Base-by-base conservation (phyloP, 1,140 invertebrate species). In the Cydia pomonella region DNA sequence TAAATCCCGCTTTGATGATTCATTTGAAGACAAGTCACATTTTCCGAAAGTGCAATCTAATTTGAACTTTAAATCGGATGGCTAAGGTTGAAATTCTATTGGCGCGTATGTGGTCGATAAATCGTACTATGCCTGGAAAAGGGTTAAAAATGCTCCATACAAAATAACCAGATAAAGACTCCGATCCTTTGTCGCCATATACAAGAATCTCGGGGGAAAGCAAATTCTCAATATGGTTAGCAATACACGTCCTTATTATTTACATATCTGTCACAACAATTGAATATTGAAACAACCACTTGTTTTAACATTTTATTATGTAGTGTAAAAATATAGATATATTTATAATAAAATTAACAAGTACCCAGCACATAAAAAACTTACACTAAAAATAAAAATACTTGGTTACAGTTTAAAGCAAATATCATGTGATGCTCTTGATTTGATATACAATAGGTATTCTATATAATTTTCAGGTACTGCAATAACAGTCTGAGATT, bases 331-430 rank as follows among this genome's bases (percentile, higher is more conserved):
- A 47, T 50, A 29, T 73, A 53, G 44, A 41, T 16, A 23, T 21
- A 66, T n/a, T n/a, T 73, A 74, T 76, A 77, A 76, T 59, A 59
- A 75, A 75, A 78, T 72, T 63, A 77, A 77, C 44, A 75, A 73
- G 29, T 69, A 73, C 62, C 62, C 69, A 72, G 41, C 59, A 44
- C 25, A 47, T 75, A 73, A 64, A 75, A 73, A 77, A 64, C 16
- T 74, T 76, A 74, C 59, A 72, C 29, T 50, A 23, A 72, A 72
- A 53, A 27, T 73, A 73, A 53, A 66, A 75, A 77, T 77, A 77
- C 73, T 74, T 76, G 77, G 73, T 78, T 78, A 78, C 73, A 78
- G 72, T 69, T 77, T 77, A 77, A 77, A 77, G 76, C 76, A 72
- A 41, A 18, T 27, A 27, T 64, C 18, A 71, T 76, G 75, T 72